Evolutionary conservation across 2,888 invertebrate species (phyloP), one percentile per base, ranked within the genome.

Genomic region (Gastrophysa polygoni): DNA sequence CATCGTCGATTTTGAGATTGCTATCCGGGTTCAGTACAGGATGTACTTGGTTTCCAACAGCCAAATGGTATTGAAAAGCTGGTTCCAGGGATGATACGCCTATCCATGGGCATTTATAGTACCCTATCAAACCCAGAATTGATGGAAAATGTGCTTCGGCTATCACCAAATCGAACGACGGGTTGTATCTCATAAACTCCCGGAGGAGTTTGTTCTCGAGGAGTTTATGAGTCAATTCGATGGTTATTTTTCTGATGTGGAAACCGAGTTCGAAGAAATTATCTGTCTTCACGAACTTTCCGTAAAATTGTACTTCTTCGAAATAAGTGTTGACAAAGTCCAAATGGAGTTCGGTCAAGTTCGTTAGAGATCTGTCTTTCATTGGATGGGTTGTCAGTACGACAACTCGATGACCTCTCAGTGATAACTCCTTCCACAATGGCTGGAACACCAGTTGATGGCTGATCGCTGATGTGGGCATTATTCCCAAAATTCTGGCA

Each of bases 371-470:
- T 5, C 71, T 56, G 49, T 83, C 79, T 20, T 81, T 79, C 1
- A 83, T 70, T 0, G 84, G 83, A 71, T 78, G 70, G 1, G 78
- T 71, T 0, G 86, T 84, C 21, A 85, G 47, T 0, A 84, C 72
- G 0, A 83, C 80, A 0, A 86, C 61, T 43, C 84, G 74, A 62
- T 86, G 85, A 5, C 85, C 85, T 61, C 80, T 75, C 38, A 75
- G 68, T 0, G 81, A 79, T 18, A 86, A 69, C 52, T 82, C 83
- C 16, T 75, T 72, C 71, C 82, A 81, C 21, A 86, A 71, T 5
- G 81, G 78, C 46, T 78, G 79, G 73, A 79, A 84, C 0, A 82
- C 78, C 0, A 81, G 72, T 72, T 85, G 85, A 63, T 85, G 85
- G 67, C 85, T 85, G 60, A 64, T 69, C 2, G 68, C 71, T 1